Evolutionary conservation across 2,113 vertebrate genomes (phyloP).

Genomic region (Myiozetetes cayanensis): DNA sequence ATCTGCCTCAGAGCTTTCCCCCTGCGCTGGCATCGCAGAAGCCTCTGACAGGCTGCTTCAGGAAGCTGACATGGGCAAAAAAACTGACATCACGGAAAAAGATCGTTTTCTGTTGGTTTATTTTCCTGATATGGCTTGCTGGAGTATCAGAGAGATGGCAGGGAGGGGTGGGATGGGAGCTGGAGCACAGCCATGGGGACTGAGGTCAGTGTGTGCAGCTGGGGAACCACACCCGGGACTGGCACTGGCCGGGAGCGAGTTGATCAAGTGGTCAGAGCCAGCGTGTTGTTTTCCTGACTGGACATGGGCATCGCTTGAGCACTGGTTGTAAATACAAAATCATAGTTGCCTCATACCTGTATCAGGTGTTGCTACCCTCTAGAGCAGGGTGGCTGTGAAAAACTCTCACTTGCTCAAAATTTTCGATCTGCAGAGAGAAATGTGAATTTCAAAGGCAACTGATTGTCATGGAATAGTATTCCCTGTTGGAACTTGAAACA

Average conservation of each 20-base stretch:
- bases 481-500: neutral
- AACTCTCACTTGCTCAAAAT: neutral
- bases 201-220: slow-evolving; percentile 3
- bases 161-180: neutral
- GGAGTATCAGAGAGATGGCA: neutral
- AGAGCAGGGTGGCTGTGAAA: neutral
- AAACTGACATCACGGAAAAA: neutral
- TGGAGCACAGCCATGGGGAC: neutral
- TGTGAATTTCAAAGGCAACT: neutral
- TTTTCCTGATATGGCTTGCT: neutral
- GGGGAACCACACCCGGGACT: neutral
- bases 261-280: neutral
- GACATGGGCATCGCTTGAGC: neutral
- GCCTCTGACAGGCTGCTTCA: neutral
- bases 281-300: neutral
- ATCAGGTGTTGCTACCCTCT: neutral
- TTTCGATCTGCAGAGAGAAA: neutral
- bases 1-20: neutral
- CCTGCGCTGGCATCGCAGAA: fast-evolving
- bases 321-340: neutral
- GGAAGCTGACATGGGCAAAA: neutral
- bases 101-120: neutral
- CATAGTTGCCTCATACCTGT: neutral
- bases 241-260: neutral
- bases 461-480: neutral